phyloP scores from a whole-genome alignment of 2,797 vertebrate species.

The Mus caroli region DNA sequence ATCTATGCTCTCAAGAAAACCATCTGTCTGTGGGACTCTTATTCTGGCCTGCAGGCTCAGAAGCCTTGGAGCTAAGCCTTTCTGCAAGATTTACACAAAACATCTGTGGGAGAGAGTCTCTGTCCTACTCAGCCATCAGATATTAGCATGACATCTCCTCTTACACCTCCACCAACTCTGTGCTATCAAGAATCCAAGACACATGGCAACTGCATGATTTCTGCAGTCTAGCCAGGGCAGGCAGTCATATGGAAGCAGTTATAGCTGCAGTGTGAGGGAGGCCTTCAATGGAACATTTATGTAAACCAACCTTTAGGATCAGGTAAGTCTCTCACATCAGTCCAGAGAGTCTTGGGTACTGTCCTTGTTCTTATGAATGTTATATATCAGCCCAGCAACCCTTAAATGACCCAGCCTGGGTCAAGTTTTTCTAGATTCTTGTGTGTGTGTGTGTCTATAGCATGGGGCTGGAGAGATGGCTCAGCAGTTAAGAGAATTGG shows the following conservation, averaged over 20 bases:
- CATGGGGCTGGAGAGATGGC: neutral
- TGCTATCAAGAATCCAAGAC: neutral
- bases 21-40: neutral
- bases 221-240: neutral
- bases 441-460: neutral
- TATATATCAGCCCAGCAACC: neutral
- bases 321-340: neutral
- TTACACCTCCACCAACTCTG: neutral
- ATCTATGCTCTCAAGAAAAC: neutral
- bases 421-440: neutral
- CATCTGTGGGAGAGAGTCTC: neutral
- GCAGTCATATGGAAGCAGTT: neutral
- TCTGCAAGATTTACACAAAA: neutral
- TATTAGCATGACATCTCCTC: neutral
- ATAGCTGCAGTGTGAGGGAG: neutral
- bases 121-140: neutral
- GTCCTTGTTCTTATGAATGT: slow-evolving; percentile 30
- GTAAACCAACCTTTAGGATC: neutral
- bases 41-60: neutral
- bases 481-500: neutral
- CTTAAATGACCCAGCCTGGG: neutral
- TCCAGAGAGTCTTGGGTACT: neutral
- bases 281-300: neutral
- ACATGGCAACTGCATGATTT: neutral
- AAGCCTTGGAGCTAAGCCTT: neutral